Conservation (phyloP, 1,140 invertebrate genomes). For the Dendrolimus punctatus region DNA sequence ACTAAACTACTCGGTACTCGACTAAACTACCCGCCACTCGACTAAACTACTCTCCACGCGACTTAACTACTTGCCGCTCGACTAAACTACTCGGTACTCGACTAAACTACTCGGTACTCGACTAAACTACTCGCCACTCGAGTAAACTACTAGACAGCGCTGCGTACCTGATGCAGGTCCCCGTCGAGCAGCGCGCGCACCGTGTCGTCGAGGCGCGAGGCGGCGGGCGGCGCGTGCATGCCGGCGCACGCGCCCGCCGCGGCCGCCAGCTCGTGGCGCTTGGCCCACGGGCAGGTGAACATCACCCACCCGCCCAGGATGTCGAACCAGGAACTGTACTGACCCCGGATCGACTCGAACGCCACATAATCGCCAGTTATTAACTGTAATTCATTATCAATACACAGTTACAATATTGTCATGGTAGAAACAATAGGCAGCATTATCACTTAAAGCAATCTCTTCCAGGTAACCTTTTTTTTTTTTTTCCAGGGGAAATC, state of each 20-base stretch:
- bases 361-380: constrained; percentile 81
- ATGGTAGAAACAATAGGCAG: too few relatives aligned
- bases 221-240: constrained; percentile 19
- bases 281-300: constrained; percentile 87
- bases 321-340: constrained; percentile 92
- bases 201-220: constrained; percentile 81
- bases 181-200: constrained; percentile 87
- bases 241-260: constrained; percentile 73
- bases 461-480: too few relatives aligned
- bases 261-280: constrained; percentile 80
- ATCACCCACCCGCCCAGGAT: constrained; percentile 87
- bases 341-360: constrained; percentile 77
- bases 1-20: too few relatives aligned
- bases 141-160: too few relatives aligned
- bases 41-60: too few relatives aligned
- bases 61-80: too few relatives aligned
- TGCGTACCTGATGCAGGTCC: constrained; percentile 78
- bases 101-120: too few relatives aligned
- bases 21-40: too few relatives aligned
- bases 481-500: too few relatives aligned
- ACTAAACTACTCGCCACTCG: too few relatives aligned
- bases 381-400: constrained; percentile 72
- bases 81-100: too few relatives aligned
- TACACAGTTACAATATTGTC: background rate
- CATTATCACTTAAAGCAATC: too few relatives aligned